These are phyloP conservation scores for Callinectes sapidus DNA, from an alignment of 2,888 invertebrate genomes.

Conservation along the genomic window DNA sequence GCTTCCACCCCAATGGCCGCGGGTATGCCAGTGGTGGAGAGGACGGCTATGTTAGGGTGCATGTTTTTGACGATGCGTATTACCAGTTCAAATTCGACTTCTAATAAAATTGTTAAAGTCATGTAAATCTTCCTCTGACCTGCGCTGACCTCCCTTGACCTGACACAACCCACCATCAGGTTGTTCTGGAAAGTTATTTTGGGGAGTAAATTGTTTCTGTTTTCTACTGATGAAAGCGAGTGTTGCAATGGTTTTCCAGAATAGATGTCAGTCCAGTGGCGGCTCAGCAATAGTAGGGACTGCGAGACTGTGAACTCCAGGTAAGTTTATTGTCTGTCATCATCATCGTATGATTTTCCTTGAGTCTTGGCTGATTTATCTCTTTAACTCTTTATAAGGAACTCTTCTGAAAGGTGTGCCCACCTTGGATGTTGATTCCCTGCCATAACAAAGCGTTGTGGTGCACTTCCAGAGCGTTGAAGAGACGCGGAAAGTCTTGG, in stretches of 20 bases:
- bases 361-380: too few relatives aligned
- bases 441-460: too few relatives aligned
- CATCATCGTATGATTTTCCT: too few relatives aligned
- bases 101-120: constrained; percentile 74
- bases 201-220: not conserved
- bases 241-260: constrained; percentile 49
- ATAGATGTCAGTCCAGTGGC: constrained; percentile 56
- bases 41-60: constrained; percentile 97
- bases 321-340: too few relatives aligned
- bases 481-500: too few relatives aligned
- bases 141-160: not conserved
- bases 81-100: constrained; percentile 96
- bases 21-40: constrained; percentile 98
- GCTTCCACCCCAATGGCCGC: constrained; percentile 98
- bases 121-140: not conserved
- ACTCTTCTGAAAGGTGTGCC: too few relatives aligned
- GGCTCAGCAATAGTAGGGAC: too few relatives aligned
- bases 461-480: too few relatives aligned
- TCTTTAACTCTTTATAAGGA: too few relatives aligned
- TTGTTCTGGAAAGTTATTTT: not conserved
- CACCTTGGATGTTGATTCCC: too few relatives aligned
- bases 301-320: too few relatives aligned
- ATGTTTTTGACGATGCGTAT: constrained; percentile 96
- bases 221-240: constrained; percentile 36
- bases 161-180: not conserved